Evolutionary conservation across 2,797 vertebrate species (phyloP).

Genomic region (Artibeus lituratus): DNA sequence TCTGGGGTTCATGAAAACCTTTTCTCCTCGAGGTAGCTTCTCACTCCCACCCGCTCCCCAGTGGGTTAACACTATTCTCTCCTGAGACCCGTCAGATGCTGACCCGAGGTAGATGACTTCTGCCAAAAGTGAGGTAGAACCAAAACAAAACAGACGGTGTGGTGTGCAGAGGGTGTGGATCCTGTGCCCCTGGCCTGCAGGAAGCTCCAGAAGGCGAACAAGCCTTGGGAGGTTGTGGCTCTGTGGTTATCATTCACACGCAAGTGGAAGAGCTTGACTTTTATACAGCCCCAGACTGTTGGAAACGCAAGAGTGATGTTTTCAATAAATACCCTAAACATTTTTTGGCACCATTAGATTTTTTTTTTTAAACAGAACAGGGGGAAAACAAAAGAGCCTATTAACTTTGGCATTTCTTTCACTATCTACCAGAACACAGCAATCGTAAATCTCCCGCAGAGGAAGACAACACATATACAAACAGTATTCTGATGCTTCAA

Average conservation of each 20-base stretch:
- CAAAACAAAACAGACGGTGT: constrained; percentile 1
- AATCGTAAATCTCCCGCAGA: constrained; percentile 63
- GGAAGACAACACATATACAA: constrained; percentile 39
- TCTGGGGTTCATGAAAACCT: not conserved
- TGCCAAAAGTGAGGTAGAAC: constrained; percentile 82
- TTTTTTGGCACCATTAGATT: constrained; percentile 83
- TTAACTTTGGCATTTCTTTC: constrained; percentile 82
- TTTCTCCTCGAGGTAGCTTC: constrained; percentile 63
- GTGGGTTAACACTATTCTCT: constrained; percentile 60
- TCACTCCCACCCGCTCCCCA: not conserved
- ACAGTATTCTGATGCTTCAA: constrained; percentile 70
- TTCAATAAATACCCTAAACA: constrained; percentile 77
- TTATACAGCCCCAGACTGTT: constrained; percentile 83
- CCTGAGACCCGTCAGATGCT: constrained; percentile 69
- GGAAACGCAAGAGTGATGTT: constrained; percentile 53
- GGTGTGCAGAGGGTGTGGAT: constrained; percentile 52
- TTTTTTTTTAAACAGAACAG: constrained; percentile 50
- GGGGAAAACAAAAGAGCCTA: constrained; percentile 24
- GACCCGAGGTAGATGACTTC: constrained; percentile 82
- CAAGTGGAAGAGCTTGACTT: constrained; percentile 76
- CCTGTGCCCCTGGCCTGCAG: constrained; percentile 72
- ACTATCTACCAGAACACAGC: constrained; percentile 75
- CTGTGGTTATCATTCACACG: constrained; percentile 65
- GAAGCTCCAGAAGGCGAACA: not conserved
- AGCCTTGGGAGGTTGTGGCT: constrained; percentile 58